These are phyloP conservation scores for Grantiella picta DNA, from an alignment of 2,113 vertebrate genomes.

Conservation along the genomic window DNA sequence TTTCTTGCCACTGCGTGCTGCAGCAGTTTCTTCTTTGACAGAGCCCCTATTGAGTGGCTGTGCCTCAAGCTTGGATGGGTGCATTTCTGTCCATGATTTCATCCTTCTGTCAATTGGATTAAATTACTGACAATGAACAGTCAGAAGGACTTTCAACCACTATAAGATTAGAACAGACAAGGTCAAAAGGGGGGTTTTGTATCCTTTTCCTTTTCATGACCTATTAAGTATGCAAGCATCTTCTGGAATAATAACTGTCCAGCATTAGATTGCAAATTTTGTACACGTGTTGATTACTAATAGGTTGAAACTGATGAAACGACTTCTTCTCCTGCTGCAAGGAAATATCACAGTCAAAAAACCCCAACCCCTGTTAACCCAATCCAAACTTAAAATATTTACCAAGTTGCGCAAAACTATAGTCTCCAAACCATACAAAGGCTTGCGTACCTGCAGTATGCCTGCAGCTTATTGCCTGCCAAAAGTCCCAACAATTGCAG, in stretches of 20 bases:
- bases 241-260: not conserved
- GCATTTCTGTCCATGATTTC: not conserved
- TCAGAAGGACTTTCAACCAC: not conserved
- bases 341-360: not conserved
- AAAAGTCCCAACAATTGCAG: not conserved
- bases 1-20: not conserved
- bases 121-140: not conserved
- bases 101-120: not conserved
- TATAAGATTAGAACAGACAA: not conserved
- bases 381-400: not conserved
- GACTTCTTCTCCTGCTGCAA: not conserved
- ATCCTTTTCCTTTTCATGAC: not conserved
- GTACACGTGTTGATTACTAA: not conserved
- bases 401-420: not conserved
- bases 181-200: not conserved
- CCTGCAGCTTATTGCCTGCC: not conserved
- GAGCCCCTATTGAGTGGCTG: not conserved
- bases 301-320: not conserved
- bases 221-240: not conserved
- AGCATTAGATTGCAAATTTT: not conserved
- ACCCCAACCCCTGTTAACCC: not conserved
- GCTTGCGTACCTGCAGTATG: not conserved
- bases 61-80: not conserved
- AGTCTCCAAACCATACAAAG: not conserved
- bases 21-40: not conserved